Evolutionary conservation across 2,113 vertebrate species (phyloP).

Genomic region (Dasypus novemcinctus): DNA sequence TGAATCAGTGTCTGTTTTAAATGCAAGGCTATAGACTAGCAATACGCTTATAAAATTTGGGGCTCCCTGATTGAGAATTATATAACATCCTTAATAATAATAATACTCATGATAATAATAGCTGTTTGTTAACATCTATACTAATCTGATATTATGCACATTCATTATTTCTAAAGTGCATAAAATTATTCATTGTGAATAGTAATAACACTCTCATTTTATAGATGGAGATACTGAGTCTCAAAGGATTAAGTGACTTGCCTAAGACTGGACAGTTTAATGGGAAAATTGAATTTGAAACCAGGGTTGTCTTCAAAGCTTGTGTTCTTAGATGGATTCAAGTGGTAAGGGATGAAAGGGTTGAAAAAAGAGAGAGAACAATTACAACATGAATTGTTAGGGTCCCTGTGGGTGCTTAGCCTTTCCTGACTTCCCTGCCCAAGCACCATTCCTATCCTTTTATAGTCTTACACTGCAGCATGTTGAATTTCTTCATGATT

Average conservation of each 20-base stretch:
- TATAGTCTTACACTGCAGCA: background rate
- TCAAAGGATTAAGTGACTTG: background rate
- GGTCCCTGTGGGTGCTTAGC: background rate
- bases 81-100: background rate
- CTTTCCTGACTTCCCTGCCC: background rate
- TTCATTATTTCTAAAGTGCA: background rate
- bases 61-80: background rate
- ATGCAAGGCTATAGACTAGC: background rate
- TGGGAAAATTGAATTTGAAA: background rate
- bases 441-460: background rate
- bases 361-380: background rate
- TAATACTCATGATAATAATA: background rate
- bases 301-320: background rate
- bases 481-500: background rate
- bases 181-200: background rate
- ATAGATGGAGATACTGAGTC: too few species aligned
- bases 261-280: background rate
- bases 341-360: background rate
- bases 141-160: background rate
- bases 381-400: background rate
- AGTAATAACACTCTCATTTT: background rate
- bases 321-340: background rate
- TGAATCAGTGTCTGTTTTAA: background rate
- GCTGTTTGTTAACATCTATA: background rate
- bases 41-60: background rate